Evolutionary conservation across 2,888 invertebrate species (phyloP).

Genomic region (Drosophila koepferae): DNA sequence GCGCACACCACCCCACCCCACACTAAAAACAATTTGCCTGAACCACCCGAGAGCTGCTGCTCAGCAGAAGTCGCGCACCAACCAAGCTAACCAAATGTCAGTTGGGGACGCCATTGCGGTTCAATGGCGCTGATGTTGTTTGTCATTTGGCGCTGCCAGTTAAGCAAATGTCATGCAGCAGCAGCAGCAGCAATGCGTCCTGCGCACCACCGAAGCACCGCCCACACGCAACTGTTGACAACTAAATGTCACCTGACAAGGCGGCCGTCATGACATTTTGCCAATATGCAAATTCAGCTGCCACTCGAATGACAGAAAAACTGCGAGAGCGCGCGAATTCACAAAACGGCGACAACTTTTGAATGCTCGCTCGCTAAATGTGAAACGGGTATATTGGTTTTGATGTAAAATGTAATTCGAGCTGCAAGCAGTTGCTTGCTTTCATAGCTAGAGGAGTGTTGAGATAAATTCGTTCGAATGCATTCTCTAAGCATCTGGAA

Average conservation of each 20-base stretch:
- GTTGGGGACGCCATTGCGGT: conserved; percentile 64
- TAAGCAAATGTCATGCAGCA: conserved; percentile 54
- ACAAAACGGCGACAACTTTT: conserved; percentile 35
- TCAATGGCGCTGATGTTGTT: conserved; percentile 73
- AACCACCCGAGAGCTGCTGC: neutral
- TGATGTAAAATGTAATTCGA: neutral
- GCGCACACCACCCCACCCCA: conserved; percentile 35
- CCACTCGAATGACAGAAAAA: conserved; percentile 18
- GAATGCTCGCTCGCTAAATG: neutral
- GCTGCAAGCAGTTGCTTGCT: neutral
- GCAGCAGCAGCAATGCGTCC: conserved; percentile 8
- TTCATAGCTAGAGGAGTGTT: neutral
- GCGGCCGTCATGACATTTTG: conserved; percentile 55
- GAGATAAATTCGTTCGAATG: neutral
- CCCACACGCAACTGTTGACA: conserved; percentile 34
- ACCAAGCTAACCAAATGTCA: conserved; percentile 62
- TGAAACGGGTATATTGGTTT: conserved; percentile 7
- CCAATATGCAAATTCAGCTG: conserved; percentile 69
- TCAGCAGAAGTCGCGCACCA: neutral
- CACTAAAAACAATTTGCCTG: too few species aligned
- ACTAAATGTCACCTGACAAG: conserved; percentile 38
- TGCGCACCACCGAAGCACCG: conserved; percentile 7
- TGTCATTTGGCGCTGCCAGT: conserved; percentile 57
- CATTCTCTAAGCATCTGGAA: rapidly evolving
- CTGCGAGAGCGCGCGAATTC: conserved; percentile 28